Percentiles rank a stretch among this genome's conserved stretches.
Conservation (phyloP, 1,140 invertebrate genomes). For the Bactericera cockerelli region DNA sequence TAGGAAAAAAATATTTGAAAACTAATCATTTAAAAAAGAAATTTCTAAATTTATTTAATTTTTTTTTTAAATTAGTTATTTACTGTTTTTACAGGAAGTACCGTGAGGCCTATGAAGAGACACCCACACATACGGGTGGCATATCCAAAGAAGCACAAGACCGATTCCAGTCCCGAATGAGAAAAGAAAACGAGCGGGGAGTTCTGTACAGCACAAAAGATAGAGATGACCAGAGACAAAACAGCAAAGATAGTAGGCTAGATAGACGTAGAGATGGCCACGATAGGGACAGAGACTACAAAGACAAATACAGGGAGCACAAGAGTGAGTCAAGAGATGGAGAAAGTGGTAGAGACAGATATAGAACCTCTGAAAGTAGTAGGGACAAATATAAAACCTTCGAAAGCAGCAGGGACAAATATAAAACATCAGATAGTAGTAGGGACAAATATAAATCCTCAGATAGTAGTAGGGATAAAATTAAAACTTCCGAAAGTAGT, state of each 20-base stretch:
- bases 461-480: slow-evolving; percentile 25
- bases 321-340: slow-evolving; percentile 15
- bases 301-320: slow-evolving; percentile 14
- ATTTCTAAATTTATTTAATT: background rate
- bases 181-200: slow-evolving; percentile 37
- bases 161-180: slow-evolving; percentile 47
- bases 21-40: background rate
- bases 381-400: background rate
- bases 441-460: slow-evolving; percentile 15
- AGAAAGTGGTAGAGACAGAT: slow-evolving; percentile 10
- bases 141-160: slow-evolving; percentile 62
- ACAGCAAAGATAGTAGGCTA: slow-evolving; percentile 35
- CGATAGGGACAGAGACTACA: slow-evolving; percentile 18
- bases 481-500: slow-evolving; percentile 21
- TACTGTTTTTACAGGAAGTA: slow-evolving; percentile 42
- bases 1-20: too few species aligned
- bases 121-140: slow-evolving; percentile 83
- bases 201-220: slow-evolving; percentile 35
- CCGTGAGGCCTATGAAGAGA: slow-evolving; percentile 62
- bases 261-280: slow-evolving; percentile 25
- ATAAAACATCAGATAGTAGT: slow-evolving; percentile 24
- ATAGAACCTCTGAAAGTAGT: background rate
- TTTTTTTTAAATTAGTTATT: too few species aligned
- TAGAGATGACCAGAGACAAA: slow-evolving; percentile 37
- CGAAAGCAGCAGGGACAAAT: slow-evolving; percentile 16